Evolutionary conservation across 2,113 vertebrate species (phyloP).

Genomic region (Orientallactaga bullata): DNA sequence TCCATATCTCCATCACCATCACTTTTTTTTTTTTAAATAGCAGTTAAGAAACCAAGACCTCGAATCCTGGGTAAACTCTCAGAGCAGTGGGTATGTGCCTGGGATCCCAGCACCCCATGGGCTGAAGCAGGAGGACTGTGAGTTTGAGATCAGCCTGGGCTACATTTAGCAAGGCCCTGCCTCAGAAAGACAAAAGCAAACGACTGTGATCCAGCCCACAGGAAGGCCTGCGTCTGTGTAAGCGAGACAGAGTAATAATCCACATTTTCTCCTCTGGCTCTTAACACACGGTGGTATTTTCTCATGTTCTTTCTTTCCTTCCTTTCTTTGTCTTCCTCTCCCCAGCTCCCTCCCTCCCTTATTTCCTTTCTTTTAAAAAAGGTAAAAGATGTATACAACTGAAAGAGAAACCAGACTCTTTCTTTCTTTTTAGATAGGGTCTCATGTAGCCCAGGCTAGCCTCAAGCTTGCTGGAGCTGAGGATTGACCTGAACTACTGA

Average conservation of each 20-base stretch:
- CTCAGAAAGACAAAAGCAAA: background rate
- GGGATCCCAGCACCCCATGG: background rate
- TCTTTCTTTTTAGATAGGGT: background rate
- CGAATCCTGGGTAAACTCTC: background rate
- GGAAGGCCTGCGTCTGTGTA: background rate
- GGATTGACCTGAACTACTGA: background rate
- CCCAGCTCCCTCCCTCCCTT: background rate
- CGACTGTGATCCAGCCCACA: background rate
- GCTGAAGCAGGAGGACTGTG: background rate
- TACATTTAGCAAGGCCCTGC: background rate
- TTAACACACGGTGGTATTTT: background rate
- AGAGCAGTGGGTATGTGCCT: background rate
- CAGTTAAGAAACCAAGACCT: background rate
- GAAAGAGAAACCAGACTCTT: background rate
- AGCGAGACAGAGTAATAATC: background rate
- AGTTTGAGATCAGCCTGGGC: no score
- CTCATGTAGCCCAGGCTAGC: background rate
- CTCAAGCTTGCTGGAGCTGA: background rate
- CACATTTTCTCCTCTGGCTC: background rate
- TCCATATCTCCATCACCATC: no score
- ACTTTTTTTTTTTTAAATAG: no score
- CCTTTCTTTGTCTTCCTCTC: background rate
- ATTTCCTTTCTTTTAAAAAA: background rate
- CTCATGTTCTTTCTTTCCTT: background rate
- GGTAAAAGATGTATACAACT: no score